These are phyloP conservation scores for Drosophila recens DNA, from an alignment of 2,888 invertebrate genomes.

Conservation along the genomic window DNA sequence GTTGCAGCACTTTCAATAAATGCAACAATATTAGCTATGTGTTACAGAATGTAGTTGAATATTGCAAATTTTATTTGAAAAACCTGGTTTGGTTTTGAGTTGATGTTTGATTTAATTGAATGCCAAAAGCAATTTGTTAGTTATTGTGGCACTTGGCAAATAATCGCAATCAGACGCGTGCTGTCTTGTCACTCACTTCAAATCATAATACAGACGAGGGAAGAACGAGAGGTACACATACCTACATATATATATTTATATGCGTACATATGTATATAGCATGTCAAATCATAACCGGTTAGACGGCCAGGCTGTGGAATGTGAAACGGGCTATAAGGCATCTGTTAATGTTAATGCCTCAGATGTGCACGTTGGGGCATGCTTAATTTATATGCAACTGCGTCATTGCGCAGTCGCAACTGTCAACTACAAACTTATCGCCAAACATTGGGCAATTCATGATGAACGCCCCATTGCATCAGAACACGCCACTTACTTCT, in stretches of 20 bases:
- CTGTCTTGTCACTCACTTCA: constrained; percentile 41
- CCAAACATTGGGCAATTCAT: constrained; percentile 22
- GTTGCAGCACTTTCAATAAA: neutral
- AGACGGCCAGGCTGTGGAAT: constrained; percentile 42
- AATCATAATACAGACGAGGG: constrained; percentile 16
- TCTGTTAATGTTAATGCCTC: constrained; percentile 36
- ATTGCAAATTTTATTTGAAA: neutral
- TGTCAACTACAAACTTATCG: constrained; percentile 33
- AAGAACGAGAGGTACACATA: constrained; percentile 19
- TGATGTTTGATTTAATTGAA: constrained; percentile 38
- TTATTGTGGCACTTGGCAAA: constrained; percentile 34
- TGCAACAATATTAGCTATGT: neutral
- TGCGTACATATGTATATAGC: constrained; percentile 6
- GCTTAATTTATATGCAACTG: constrained; percentile 34
- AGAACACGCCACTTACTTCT: neutral
- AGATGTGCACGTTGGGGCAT: constrained; percentile 42
- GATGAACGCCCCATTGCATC: constrained; percentile 5
- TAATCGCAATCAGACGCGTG: constrained; percentile 45
- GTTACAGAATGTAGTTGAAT: neutral
- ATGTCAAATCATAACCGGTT: constrained; percentile 52
- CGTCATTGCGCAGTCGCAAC: constrained; percentile 53
- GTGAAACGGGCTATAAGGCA: constrained; percentile 30
- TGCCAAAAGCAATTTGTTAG: constrained; percentile 52
- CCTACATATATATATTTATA: neutral
- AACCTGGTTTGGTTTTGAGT: constrained; percentile 1